These are phyloP conservation scores for Corythornis cristatus DNA, from an alignment of 2,113 vertebrate species.

Conservation along the genomic window DNA sequence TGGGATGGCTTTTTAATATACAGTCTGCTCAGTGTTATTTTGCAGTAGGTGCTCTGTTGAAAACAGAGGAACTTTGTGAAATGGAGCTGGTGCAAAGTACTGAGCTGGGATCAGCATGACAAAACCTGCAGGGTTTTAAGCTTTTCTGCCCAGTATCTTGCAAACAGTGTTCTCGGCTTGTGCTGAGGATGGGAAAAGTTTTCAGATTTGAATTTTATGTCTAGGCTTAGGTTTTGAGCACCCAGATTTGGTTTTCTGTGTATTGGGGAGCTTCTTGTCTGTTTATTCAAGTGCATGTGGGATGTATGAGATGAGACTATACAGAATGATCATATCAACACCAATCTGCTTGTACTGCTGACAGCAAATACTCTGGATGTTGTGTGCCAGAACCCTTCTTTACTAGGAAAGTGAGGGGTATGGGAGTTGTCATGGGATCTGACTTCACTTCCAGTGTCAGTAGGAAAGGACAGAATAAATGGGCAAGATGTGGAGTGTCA, in stretches of 20 bases:
- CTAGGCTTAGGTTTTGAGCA: neutral
- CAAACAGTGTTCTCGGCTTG: neutral
- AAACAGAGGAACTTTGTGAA: constrained; percentile 37
- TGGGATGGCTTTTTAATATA: constrained; percentile 62
- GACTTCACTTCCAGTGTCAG: neutral
- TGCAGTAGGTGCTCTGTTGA: constrained; percentile 50
- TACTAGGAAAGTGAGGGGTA: neutral
- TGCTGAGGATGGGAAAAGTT: neutral
- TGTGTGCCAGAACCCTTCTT: neutral
- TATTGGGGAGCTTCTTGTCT: neutral
- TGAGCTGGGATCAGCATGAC: neutral
- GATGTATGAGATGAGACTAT: neutral
- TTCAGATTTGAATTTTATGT: neutral
- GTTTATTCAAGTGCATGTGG: neutral
- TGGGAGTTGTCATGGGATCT: neutral
- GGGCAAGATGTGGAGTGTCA: neutral
- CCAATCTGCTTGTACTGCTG: neutral
- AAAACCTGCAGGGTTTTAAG: neutral
- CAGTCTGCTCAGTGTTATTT: constrained; percentile 60
- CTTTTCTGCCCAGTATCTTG: neutral
- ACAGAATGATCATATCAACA: neutral
- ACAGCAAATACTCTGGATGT: constrained; percentile 9
- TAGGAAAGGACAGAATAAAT: neutral
- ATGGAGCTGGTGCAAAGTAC: neutral
- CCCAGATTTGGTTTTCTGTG: neutral